Evolutionary conservation across 2,113 vertebrate species (phyloP), one percentile per base, ranked within the genome.

Genomic region (Sinocyclocheilus anophthalmus): DNA sequence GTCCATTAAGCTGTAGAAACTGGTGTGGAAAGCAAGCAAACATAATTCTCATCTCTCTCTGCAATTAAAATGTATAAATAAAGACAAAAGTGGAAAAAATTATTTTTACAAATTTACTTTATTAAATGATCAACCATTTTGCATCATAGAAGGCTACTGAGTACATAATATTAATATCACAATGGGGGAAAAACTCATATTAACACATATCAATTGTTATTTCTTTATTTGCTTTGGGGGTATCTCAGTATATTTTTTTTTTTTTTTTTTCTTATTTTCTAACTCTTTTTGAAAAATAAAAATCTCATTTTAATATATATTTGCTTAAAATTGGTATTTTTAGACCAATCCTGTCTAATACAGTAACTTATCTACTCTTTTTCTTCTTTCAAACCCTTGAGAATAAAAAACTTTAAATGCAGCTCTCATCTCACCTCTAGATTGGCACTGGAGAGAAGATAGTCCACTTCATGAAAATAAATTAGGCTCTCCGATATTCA

Each of bases 401-500:
- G 10, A 24, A 63, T 59, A 37, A 8, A 5, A 11, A 16, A 22
- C 20, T 48, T 16, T 26, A 24, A 20, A 81, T 67, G n/a, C 37
- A 26, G 13, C 39, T 65, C 79, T 48, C 79, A 30, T 76, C 48
- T 30, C 24, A 76, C 42, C 45, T 70, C 26, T 69, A 53, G 45
- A 82, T 70, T 70, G 42, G 1, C 63, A 55, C 13, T 83, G 73
- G 70, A 65, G 84, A 85, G 84, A 90, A 92, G 90, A 92, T 92
- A 89, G 88, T 83, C 84, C 42, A 33, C 39, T 87, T 93, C 77
- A 91, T 91, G 20, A 67, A 79, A 83, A 76, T 7, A 53, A 45
- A 53, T 81, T 63, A 57, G 26, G 22, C 75, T 13, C 26, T 86
- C 45, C 59, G 3, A 84, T 65, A 88, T 81, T 55, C 12, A 86